Evolutionary conservation across 2,797 vertebrate species (phyloP).

Genomic region (Moxostoma hubbsi): DNA sequence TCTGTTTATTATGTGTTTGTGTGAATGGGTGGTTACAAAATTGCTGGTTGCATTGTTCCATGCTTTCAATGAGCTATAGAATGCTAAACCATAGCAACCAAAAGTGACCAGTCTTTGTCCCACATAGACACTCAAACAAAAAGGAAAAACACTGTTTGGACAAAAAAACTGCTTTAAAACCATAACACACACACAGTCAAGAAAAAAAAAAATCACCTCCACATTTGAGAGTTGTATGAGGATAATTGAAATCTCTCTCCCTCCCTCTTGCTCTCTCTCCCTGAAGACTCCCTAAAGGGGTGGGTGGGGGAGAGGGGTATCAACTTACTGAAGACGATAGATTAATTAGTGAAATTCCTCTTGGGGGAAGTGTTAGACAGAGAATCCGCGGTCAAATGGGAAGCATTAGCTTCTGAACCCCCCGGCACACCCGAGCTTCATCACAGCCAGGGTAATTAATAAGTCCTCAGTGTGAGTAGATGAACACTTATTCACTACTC

Average conservation of each 20-base stretch:
- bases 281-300: slow-evolving; percentile 12
- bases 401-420: slow-evolving; percentile 71
- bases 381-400: slow-evolving; percentile 79
- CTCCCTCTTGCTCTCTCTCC: slow-evolving; percentile 40
- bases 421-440: slow-evolving; percentile 70
- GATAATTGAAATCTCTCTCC: slow-evolving; percentile 55
- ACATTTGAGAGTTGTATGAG: slow-evolving; percentile 54
- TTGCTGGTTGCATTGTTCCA: no score
- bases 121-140: neutral
- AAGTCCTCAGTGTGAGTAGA: slow-evolving; percentile 53
- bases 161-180: neutral
- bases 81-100: neutral
- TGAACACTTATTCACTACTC: slow-evolving; percentile 58
- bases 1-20: no score
- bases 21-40: no score
- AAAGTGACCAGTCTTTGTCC: no score
- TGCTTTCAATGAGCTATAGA: no score
- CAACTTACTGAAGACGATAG: slow-evolving; percentile 62
- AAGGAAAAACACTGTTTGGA: neutral
- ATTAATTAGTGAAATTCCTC: slow-evolving; percentile 80
- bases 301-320: slow-evolving; percentile 48
- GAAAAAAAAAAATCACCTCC: slow-evolving; percentile 22
- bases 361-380: slow-evolving; percentile 79
- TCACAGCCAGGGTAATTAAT: slow-evolving; percentile 69
- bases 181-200: neutral